phyloP scores from a whole-genome alignment of 2,888 invertebrate genomes.

The Bunonema sp. region DNA sequence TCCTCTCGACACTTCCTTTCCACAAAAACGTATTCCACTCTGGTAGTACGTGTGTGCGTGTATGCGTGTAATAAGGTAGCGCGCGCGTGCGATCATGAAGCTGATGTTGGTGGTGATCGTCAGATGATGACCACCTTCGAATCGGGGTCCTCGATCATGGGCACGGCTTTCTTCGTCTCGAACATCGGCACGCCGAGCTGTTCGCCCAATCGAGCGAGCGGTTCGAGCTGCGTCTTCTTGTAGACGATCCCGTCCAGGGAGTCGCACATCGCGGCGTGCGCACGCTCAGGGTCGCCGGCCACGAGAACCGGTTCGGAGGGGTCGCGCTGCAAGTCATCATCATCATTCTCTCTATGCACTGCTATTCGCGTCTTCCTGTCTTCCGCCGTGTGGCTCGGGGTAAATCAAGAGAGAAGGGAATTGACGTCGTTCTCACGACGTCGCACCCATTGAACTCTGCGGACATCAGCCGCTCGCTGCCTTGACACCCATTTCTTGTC shows the following conservation, averaged over 20 bases:
- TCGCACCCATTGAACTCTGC: not conserved
- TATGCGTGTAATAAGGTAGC: too few relatives aligned
- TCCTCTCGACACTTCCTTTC: too few relatives aligned
- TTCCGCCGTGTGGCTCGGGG: too few relatives aligned
- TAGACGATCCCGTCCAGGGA: constrained; percentile 38
- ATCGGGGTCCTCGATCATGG: too few relatives aligned
- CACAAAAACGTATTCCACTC: too few relatives aligned
- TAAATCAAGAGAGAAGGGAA: not conserved
- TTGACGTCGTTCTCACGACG: not conserved
- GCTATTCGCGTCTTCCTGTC: too few relatives aligned
- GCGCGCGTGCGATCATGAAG: too few relatives aligned
- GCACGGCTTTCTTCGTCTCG: not conserved
- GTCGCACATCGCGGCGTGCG: constrained; percentile 33
- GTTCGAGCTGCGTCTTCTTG: constrained; percentile 51
- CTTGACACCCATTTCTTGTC: not conserved
- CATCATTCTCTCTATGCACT: too few relatives aligned
- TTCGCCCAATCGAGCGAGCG: constrained; percentile 52
- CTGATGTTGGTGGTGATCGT: too few relatives aligned
- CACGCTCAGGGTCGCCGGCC: constrained; percentile 42
- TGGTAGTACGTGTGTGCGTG: too few relatives aligned
- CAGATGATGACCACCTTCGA: too few relatives aligned
- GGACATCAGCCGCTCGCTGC: not conserved
- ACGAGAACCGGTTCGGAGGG: constrained; percentile 24
- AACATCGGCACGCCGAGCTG: constrained; percentile 6
- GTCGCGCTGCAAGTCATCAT: constrained; percentile 11